Evolutionary conservation across 2,113 vertebrate species (phyloP), one percentile per base, ranked within the genome.

Genomic region (Megaceryle torquata): DNA sequence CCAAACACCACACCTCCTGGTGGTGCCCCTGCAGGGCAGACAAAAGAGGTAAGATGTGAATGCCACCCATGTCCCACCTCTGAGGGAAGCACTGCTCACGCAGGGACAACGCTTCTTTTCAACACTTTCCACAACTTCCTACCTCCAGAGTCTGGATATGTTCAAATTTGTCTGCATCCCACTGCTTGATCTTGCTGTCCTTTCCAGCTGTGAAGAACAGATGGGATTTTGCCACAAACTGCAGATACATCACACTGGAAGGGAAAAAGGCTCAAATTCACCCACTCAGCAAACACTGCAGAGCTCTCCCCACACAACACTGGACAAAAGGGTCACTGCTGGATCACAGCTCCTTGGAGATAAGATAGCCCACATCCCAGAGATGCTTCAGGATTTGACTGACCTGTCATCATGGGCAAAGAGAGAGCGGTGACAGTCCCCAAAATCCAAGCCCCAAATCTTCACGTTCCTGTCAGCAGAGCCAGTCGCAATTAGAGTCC

Each of bases 331-430:
- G 9, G 31, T 51, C 26, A 69, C 4, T 85, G 54, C 35, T 89
- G 61, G 15, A 89, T 22, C 71, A 82, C 43, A 92, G 2, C 3
- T 10, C n/a, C 75, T 68, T 71, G 28, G 24, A 70, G 46, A 37
- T 4, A 78, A 92, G 37, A 41, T 0, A 57, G 21, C 46, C 19
- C 37, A 35, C 31, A 91, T 21, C 6, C 24, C 86, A 61, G 50
- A 78, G 24, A 56, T 29, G 26, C 33, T 61, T 16, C 9, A 82
- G 51, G 24, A 69, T 75, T 29, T 75, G 28, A 82, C 88, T 82
- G 82, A 99, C 99, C 99, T 99, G 98, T 99, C 99, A 13, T 99
- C 99, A 6, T 99, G 99, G 37, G 99, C 99, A 92, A 99, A 99
- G 94, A 99, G 98, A 68, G 99, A 99, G 56, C 98, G 98, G 93